phyloP scores from a whole-genome alignment of 2,113 vertebrate genomes.

The Otus sunia region DNA sequence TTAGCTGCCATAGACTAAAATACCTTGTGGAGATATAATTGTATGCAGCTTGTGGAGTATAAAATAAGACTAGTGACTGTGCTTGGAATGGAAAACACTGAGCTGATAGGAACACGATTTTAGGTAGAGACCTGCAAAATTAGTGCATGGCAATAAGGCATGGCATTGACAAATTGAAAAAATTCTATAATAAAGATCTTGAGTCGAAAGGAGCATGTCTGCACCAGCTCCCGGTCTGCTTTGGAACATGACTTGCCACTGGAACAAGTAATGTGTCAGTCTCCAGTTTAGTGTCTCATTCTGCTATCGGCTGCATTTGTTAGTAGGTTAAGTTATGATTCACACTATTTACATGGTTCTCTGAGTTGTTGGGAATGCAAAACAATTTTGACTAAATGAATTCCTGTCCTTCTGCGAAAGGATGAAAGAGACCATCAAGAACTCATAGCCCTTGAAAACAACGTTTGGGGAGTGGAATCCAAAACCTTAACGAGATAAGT shows the following conservation, averaged over 20 bases:
- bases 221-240: not conserved
- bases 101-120: not conserved
- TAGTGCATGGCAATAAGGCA: not conserved
- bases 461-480: not conserved
- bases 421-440: not conserved
- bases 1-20: not conserved
- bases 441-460: not conserved
- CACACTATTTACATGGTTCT: not conserved
- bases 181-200: not conserved
- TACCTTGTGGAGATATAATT: not conserved
- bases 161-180: not conserved
- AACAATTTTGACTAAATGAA: not conserved
- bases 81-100: not conserved
- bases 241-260: not conserved
- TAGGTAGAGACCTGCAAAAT: not conserved
- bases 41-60: not conserved
- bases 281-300: not conserved
- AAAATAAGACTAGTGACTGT: not conserved
- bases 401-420: not conserved
- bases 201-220: not conserved
- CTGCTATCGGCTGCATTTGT: not conserved
- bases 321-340: not conserved
- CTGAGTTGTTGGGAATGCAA: not conserved
- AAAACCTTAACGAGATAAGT: not conserved
- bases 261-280: not conserved